Conservation (phyloP, 2,113 vertebrate genomes). For the Gopherus flavomarginatus region DNA sequence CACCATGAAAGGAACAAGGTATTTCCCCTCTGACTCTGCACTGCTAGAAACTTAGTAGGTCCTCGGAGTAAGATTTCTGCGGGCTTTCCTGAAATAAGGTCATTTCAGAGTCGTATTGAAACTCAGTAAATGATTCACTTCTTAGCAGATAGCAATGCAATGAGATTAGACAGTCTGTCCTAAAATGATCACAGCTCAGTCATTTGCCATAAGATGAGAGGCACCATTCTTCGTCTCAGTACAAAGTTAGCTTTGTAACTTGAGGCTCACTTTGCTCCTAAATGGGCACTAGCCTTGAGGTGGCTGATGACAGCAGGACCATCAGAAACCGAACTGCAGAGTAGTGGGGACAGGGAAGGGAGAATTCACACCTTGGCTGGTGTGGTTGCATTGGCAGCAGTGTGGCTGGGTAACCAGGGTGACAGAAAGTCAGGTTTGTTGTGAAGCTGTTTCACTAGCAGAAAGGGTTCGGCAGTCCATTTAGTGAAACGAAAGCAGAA, state of each 20-base stretch:
- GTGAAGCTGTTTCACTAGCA: not conserved
- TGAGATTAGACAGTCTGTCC: not conserved
- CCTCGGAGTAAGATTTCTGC: not conserved
- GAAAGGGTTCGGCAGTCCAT: not conserved
- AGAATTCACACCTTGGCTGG: not conserved
- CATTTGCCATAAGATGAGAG: not conserved
- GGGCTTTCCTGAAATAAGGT: constrained; percentile 36
- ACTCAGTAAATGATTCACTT: not conserved
- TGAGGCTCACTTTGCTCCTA: not conserved
- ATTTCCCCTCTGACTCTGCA: constrained; percentile 19
- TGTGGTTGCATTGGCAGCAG: not conserved
- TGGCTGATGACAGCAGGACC: not conserved
- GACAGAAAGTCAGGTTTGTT: not conserved
- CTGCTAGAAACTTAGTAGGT: not conserved
- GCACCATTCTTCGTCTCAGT: not conserved
- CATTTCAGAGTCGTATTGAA: constrained; percentile 38
- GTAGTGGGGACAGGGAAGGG: not conserved
- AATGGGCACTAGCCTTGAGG: not conserved
- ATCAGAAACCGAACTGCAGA: not conserved
- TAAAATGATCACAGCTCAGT: not conserved
- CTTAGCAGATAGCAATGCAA: not conserved
- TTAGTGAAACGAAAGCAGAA: not conserved
- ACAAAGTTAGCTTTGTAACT: not conserved
- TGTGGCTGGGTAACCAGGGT: not conserved
- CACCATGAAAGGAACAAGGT: constrained; percentile 42